Conservation (phyloP, 2,113 vertebrate genomes). For the Hirundichthys speculiger region DNA sequence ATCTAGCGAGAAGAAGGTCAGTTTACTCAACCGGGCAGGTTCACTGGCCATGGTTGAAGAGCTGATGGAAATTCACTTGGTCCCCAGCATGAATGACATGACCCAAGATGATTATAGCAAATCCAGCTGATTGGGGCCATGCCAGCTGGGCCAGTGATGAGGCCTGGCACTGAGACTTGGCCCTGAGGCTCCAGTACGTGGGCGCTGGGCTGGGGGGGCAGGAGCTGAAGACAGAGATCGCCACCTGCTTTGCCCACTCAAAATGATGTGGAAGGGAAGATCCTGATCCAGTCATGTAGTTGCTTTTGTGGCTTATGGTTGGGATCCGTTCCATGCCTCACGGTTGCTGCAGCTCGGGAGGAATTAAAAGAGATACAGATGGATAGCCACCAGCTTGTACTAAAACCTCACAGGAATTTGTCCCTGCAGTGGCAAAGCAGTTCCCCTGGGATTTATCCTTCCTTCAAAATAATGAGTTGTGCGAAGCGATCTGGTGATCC, state of each 20-base stretch:
- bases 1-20: conserved; percentile 20
- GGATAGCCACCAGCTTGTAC: conserved; percentile 46
- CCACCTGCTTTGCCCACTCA: conserved; percentile 21
- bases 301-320: conserved; percentile 49
- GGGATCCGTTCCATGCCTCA: conserved; percentile 41
- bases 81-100: conserved; percentile 61
- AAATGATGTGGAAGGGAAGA: too few relatives aligned
- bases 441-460: conserved; percentile 44
- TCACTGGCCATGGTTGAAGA: conserved; percentile 38
- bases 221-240: conserved; percentile 21
- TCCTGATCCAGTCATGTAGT: conserved; percentile 50
- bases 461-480: conserved; percentile 22
- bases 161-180: conserved; percentile 56
- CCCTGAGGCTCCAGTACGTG: conserved; percentile 50
- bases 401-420: conserved; percentile 52
- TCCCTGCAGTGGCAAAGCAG: conserved; percentile 36
- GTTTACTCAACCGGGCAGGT: conserved; percentile 6
- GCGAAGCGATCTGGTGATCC: conserved; percentile 46
- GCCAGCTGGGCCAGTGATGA: conserved; percentile 69
- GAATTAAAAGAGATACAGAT: conserved; percentile 46
- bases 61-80: conserved; percentile 49
- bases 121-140: conserved; percentile 68
- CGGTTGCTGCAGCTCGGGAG: conserved; percentile 30
- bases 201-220: conserved; percentile 6
- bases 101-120: conserved; percentile 73